Evolutionary conservation across 2,797 vertebrate species (phyloP).

Genomic region (Todus mexicanus): DNA sequence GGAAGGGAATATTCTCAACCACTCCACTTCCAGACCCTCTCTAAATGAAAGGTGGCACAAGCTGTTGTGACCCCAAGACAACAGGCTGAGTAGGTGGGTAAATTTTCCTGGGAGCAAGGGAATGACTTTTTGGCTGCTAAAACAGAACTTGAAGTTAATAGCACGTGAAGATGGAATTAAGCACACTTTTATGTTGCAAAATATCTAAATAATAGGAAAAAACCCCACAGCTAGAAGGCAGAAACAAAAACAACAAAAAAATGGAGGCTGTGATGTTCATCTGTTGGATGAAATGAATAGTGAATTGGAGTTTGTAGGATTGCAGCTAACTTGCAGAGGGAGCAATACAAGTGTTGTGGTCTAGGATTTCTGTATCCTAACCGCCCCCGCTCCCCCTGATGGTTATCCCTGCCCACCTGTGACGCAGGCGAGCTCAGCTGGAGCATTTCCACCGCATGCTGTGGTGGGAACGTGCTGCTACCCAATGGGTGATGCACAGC

Average conservation of each 20-base stretch:
- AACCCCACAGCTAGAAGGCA: background rate
- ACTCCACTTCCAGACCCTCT: background rate
- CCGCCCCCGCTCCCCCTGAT: background rate
- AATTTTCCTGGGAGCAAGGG: background rate
- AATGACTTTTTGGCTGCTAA: background rate
- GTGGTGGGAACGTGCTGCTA: background rate
- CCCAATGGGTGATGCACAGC: background rate
- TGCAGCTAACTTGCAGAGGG: background rate
- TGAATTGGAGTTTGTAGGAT: background rate
- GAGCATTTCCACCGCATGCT: background rate
- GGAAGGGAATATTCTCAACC: background rate
- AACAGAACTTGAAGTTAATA: background rate
- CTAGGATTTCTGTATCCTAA: background rate
- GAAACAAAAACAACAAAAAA: background rate
- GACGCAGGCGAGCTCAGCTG: background rate
- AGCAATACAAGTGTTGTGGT: background rate
- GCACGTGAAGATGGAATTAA: background rate
- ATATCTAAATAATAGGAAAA: background rate
- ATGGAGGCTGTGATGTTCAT: background rate
- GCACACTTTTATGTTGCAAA: background rate
- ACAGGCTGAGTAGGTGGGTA: background rate
- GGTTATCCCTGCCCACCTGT: background rate
- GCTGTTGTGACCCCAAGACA: background rate
- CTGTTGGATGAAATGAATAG: background rate
- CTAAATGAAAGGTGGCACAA: background rate